phyloP scores from a whole-genome alignment of 2,113 vertebrate genomes.

The Gila orcuttii region DNA sequence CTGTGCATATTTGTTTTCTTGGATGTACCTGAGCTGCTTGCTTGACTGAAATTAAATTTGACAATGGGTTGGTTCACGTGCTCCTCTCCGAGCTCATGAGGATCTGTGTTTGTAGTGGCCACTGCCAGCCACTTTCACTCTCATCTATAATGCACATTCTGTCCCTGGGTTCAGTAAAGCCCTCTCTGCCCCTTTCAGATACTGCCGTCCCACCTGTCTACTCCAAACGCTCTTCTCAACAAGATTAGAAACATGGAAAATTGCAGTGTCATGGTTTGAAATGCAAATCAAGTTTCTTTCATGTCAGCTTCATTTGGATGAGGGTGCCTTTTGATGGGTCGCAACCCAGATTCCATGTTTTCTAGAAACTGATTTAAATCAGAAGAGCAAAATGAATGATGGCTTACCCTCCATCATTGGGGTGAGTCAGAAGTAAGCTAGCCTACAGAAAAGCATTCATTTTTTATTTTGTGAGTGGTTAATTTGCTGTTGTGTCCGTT shows the following conservation, averaged over 20 bases:
- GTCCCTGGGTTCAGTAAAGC: constrained; percentile 5
- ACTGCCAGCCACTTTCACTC: background rate
- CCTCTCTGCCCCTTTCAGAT: background rate
- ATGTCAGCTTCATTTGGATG: background rate
- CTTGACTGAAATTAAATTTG: constrained; percentile 1
- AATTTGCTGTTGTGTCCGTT: constrained; percentile 16
- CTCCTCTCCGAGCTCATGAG: background rate
- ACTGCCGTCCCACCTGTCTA: background rate
- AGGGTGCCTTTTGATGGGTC: background rate
- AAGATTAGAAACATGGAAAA: constrained; percentile 12
- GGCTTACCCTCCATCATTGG: background rate
- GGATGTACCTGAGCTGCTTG: constrained; percentile 10
- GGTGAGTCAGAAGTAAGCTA: constrained; percentile 13
- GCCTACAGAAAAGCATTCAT: constrained; percentile 10
- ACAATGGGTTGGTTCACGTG: background rate
- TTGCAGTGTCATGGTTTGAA: background rate
- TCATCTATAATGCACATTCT: constrained; percentile 9
- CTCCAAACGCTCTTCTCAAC: background rate
- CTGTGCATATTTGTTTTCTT: background rate
- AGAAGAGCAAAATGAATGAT: background rate
- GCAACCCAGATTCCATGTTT: background rate
- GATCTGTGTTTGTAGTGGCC: background rate
- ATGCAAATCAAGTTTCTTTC: background rate
- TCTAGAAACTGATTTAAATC: background rate
- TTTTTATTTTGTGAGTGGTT: constrained; percentile 30